Percentiles rank a stretch among this genome's conserved stretches.
These are phyloP conservation scores for Hydropsyche tenuis DNA, from an alignment of 1,140 invertebrate genomes.

Conservation along the genomic window DNA sequence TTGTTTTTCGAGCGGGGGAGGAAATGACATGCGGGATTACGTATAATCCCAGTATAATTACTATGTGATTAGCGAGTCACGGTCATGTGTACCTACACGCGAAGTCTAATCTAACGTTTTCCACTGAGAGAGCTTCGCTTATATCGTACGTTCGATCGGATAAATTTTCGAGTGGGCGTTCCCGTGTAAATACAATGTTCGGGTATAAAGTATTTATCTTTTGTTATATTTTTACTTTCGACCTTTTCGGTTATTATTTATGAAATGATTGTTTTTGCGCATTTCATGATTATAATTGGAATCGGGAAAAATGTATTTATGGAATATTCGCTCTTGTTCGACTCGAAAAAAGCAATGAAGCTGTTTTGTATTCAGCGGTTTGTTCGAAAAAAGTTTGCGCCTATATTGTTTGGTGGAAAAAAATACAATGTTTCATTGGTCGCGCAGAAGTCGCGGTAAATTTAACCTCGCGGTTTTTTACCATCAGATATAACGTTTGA, in stretches of 20 bases:
- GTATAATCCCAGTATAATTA: conserved; percentile 19
- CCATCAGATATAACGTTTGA: conserved; percentile 35
- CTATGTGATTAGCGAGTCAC: conserved; percentile 22
- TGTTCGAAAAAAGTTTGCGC: too few relatives aligned
- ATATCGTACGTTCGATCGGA: conserved; percentile 2
- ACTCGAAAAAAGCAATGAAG: too few relatives aligned
- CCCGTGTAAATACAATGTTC: too few relatives aligned
- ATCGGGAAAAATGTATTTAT: too few relatives aligned
- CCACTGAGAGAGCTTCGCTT: conserved; percentile 6
- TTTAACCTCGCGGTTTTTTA: conserved; percentile 33
- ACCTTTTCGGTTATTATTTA: too few relatives aligned
- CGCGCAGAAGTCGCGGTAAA: not conserved
- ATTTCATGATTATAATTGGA: too few relatives aligned
- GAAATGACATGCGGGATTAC: conserved; percentile 1
- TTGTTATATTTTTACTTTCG: too few relatives aligned
- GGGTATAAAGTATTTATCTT: too few relatives aligned
- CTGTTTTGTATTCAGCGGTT: too few relatives aligned
- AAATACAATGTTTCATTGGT: not conserved
- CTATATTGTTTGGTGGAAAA: not conserved
- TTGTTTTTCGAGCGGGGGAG: too few relatives aligned
- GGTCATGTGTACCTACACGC: not conserved
- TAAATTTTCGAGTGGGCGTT: not conserved
- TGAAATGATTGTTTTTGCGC: too few relatives aligned
- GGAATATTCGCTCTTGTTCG: too few relatives aligned
- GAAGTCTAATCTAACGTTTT: conserved; percentile 17